These are phyloP conservation scores for Ophiothrix spiculata DNA, from an alignment of 35 echinoderm and acorn worm species.

Conservation along the genomic window DNA sequence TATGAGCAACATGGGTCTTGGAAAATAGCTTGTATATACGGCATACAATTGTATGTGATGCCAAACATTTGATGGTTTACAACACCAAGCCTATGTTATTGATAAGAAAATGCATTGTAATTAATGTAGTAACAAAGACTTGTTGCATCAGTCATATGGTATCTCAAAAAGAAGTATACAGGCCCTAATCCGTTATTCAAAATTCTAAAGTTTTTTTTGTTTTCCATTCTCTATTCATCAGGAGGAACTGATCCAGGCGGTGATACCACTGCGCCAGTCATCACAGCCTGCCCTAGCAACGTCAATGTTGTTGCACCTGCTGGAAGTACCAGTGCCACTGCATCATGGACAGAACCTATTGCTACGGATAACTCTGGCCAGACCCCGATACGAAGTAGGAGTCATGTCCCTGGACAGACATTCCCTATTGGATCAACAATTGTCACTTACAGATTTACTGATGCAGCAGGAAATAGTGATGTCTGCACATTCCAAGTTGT, in stretches of 20 bases:
- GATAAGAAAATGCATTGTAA: too few species aligned
- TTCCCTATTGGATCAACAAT: constrained; percentile 39
- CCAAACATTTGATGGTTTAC: too few species aligned
- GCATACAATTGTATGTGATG: not conserved
- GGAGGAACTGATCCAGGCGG: not conserved
- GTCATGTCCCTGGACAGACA: constrained; percentile 32
- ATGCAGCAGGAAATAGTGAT: constrained; percentile 9
- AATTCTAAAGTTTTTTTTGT: not conserved
- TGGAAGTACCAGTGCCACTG: constrained; percentile 21
- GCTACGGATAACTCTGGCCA: constrained; percentile 52
- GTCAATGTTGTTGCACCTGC: not conserved
- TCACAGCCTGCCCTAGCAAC: constrained; percentile 40
- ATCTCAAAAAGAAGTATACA: not conserved
- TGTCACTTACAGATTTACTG: constrained; percentile 28
- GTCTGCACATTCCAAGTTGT: constrained; percentile 29
- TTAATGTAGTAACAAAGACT: too few species aligned
- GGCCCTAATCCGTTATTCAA: not conserved
- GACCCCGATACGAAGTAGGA: constrained; percentile 32
- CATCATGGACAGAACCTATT: constrained; percentile 47
- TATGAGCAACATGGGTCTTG: not conserved
- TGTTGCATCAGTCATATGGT: too few species aligned
- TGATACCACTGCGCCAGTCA: constrained; percentile 33
- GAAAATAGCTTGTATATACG: not conserved
- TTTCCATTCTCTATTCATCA: not conserved
- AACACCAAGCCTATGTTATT: too few species aligned